phyloP scores from a whole-genome alignment of 2,113 vertebrate genomes.

The Dissostichus mawsoni region DNA sequence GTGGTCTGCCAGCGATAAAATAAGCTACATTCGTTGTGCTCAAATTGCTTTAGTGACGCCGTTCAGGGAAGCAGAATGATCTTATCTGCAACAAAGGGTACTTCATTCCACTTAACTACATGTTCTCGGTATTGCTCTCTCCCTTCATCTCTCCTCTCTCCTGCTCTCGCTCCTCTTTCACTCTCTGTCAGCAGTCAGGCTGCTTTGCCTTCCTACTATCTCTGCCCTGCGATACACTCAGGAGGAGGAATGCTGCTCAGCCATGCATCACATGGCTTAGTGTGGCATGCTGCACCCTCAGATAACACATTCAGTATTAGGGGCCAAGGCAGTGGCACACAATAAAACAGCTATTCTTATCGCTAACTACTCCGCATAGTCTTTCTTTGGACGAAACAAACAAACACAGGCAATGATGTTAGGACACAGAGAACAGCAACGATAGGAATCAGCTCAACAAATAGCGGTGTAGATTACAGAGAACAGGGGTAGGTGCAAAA shows the following conservation, averaged over 20 bases:
- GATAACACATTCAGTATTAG: conserved; percentile 79
- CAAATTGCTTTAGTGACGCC: conserved; percentile 60
- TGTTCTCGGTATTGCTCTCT: conserved; percentile 64
- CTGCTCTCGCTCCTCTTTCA: conserved; percentile 42
- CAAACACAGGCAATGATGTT: conserved; percentile 30
- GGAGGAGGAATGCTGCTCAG: conserved; percentile 76
- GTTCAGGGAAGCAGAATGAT: conserved; percentile 71
- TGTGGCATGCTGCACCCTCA: conserved; percentile 73
- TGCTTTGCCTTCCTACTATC: conserved; percentile 74
- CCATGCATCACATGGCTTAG: conserved; percentile 80
- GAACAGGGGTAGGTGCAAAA: background rate
- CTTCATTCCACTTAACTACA: conserved; percentile 76
- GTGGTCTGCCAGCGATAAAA: conserved; percentile 56
- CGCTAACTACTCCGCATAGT: conserved; percentile 63
- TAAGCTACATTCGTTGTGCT: conserved; percentile 53
- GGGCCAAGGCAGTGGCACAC: conserved; percentile 79
- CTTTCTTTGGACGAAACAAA: conserved; percentile 50
- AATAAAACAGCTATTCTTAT: conserved; percentile 83
- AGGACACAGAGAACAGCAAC: conserved; percentile 25
- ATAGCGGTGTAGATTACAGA: conserved; percentile 30
- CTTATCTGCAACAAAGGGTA: conserved; percentile 77
- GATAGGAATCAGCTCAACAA: conserved; percentile 36
- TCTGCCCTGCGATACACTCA: conserved; percentile 72
- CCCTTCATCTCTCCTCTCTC: conserved; percentile 43
- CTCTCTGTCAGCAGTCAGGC: conserved; percentile 64